Conservation (phyloP, 2,113 vertebrate species). For the Podarcis raffonei region DNA sequence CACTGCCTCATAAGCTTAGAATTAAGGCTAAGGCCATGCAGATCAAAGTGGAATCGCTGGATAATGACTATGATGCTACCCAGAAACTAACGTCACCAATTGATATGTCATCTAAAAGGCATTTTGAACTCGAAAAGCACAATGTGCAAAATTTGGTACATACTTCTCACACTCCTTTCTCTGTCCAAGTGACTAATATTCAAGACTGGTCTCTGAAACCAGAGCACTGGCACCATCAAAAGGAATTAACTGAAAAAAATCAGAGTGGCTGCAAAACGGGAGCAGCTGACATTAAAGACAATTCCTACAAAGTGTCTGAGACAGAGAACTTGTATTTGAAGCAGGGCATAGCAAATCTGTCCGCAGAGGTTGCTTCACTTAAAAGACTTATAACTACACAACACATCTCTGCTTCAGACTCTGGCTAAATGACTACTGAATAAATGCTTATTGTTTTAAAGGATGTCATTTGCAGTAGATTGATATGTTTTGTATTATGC, state of each 20-base stretch:
- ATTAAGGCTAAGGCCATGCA: constrained; percentile 92
- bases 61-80: constrained; percentile 85
- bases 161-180: constrained; percentile 84
- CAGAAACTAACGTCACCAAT: constrained; percentile 80
- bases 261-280: constrained; percentile 74
- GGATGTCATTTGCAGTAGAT: constrained; percentile 77
- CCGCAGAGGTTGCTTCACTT: constrained; percentile 84
- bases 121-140: constrained; percentile 75
- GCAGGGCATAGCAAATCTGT: constrained; percentile 80
- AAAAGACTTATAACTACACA: constrained; percentile 86
- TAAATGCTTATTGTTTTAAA: constrained; percentile 68
- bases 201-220: constrained; percentile 89
- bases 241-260: constrained; percentile 77
- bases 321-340: constrained; percentile 84
- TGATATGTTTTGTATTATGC: constrained; percentile 80
- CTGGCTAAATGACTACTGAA: constrained; percentile 80
- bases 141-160: constrained; percentile 70
- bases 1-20: constrained; percentile 94
- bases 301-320: constrained; percentile 78
- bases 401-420: constrained; percentile 84
- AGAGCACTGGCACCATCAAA: constrained; percentile 83
- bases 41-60: constrained; percentile 90
- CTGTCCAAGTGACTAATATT: constrained; percentile 88
- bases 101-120: constrained; percentile 78
- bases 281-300: constrained; percentile 75